Base-by-base conservation (phyloP, 64 coral and sea anemone species). In the Hydrozoanthus tunicans region DNA sequence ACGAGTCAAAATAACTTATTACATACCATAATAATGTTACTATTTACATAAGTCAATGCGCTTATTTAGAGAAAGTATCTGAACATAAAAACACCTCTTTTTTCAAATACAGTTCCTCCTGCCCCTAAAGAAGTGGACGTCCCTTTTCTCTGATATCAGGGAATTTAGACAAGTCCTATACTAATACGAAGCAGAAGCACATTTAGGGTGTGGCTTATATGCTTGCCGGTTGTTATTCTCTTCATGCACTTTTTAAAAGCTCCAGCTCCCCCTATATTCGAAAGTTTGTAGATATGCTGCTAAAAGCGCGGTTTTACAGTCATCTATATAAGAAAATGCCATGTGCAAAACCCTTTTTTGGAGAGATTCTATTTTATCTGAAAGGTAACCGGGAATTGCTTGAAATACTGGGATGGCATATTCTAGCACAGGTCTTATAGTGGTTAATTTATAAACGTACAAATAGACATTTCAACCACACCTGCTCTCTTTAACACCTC, bases 371-470 rank as follows among this genome's bases (percentile, higher is more conserved):
- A 92, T 78, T 92, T n/a, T 74, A 56, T 57, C 79, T 77, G 91
- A 92, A 77, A 92, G 71, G 9, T 17, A 17, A 20, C 24, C 67
- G 15, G 70, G 80, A 6, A 92, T 92, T 62, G 80, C 64, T 25
- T 92, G 91, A 80, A 80, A 92, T 60, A 92, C 80, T 53, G 80
- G 71, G 53, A 78, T 59, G 52, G 81, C 91, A 86, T 90, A 90
- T 15, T 90, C 71, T 62, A 78, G 32, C 68, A 92, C 70, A 59
- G 91, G 70, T 92, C 69, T 61, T 54, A 84, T 73, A 56, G 77
- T 81, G 12, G 55, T 81, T 81, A 91, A 43, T 43, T 43, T 43
- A 43, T 43, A 43, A 43, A 81, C 51, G 43, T 85, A 76, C 79
- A 43, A 43, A 53, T 26, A 73, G 81, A 79, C 91, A 79, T 7